These are phyloP conservation scores for Dichetophora obliterata DNA, from an alignment of 2,888 invertebrate genomes.

Conservation along the genomic window DNA sequence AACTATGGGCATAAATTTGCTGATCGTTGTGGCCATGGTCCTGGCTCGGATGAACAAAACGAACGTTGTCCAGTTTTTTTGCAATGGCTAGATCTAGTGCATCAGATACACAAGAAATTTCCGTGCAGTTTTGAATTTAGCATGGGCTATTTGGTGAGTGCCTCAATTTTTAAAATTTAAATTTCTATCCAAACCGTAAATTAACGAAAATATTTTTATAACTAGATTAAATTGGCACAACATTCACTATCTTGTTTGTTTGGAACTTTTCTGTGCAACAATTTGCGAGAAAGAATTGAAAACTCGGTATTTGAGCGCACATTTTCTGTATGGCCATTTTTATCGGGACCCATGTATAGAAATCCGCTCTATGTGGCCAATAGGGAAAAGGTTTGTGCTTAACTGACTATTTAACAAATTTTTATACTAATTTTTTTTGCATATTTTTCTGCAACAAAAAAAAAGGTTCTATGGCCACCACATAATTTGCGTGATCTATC, in stretches of 20 bases:
- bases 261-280: constrained; percentile 96
- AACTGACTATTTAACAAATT: not conserved
- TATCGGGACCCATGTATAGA: constrained; percentile 82
- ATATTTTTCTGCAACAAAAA: constrained; percentile 13
- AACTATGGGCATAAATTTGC: constrained; percentile 99
- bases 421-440: not conserved
- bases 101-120: constrained; percentile 90
- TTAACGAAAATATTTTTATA: constrained; percentile 51
- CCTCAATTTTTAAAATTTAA: not conserved
- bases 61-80: constrained; percentile 97
- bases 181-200: not conserved
- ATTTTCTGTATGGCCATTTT: constrained; percentile 90
- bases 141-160: constrained; percentile 85
- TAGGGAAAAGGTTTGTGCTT: constrained; percentile 62
- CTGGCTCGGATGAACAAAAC: constrained; percentile 88
- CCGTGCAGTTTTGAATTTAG: constrained; percentile 97
- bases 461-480: constrained; percentile 87
- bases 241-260: constrained; percentile 97
- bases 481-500: constrained; percentile 85
- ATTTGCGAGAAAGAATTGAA: constrained; percentile 78
- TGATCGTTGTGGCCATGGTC: constrained; percentile 89
- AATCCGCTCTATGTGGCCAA: constrained; percentile 85
- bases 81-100: constrained; percentile 97
- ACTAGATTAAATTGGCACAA: constrained; percentile 91
- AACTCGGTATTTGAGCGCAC: constrained; percentile 77